These are phyloP conservation scores for Myiozetetes cayanensis DNA, from an alignment of 2,113 vertebrate genomes.

Conservation along the genomic window DNA sequence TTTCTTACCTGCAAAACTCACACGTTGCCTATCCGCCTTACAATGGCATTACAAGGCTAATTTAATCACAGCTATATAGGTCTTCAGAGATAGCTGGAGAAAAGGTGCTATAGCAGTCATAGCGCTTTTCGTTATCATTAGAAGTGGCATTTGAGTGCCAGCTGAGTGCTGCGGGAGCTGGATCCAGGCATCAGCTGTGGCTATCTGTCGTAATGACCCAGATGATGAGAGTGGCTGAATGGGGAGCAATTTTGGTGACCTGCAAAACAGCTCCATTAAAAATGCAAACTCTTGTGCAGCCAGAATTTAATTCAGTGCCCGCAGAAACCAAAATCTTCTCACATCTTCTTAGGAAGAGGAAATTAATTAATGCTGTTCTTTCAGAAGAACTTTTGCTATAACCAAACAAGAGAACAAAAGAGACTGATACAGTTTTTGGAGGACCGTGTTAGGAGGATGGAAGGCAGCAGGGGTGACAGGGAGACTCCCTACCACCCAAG, in stretches of 20 bases:
- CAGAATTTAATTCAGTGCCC: constrained; percentile 11
- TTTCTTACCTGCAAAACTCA: neutral
- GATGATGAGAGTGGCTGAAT: constrained; percentile 38
- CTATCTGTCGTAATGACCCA: neutral
- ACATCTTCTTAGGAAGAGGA: neutral
- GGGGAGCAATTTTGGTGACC: constrained; percentile 48
- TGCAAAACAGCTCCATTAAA: constrained; percentile 33
- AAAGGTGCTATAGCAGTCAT: neutral
- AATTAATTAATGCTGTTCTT: constrained; percentile 1
- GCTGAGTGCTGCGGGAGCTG: neutral
- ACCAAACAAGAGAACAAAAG: neutral
- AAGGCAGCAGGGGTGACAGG: neutral
- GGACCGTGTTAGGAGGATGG: neutral
- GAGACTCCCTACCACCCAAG: neutral
- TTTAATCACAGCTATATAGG: neutral
- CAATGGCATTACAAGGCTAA: neutral
- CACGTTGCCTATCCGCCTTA: neutral
- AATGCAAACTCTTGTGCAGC: neutral
- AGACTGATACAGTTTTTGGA: neutral
- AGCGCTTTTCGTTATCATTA: neutral
- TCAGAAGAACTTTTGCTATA: neutral
- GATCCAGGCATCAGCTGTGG: constrained; percentile 37
- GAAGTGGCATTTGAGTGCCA: constrained; percentile 19
- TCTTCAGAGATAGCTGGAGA: neutral
- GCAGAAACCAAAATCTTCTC: neutral